Percentiles rank a stretch among this genome's conserved stretches.
phyloP scores from a whole-genome alignment of 2,113 vertebrate genomes.

The Carassius auratus region DNA sequence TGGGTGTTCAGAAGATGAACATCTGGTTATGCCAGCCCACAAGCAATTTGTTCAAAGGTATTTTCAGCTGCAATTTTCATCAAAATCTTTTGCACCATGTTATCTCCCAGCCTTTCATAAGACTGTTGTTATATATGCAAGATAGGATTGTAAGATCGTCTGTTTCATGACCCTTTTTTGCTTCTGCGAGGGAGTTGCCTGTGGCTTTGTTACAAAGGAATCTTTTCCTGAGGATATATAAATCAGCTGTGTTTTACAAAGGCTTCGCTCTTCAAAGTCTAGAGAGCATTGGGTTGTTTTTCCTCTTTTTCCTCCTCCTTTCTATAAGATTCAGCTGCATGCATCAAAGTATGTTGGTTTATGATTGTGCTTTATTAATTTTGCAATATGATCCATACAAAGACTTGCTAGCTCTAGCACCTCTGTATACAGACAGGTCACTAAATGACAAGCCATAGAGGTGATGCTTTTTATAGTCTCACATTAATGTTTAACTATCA shows the following conservation, averaged over 20 bases:
- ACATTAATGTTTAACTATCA: slow-evolving; percentile 11
- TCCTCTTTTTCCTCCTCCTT: neutral
- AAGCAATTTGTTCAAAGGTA: slow-evolving; percentile 46
- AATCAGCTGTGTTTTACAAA: slow-evolving; percentile 50
- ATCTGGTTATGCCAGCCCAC: slow-evolving; percentile 51
- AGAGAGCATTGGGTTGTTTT: slow-evolving; percentile 13
- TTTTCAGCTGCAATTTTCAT: slow-evolving; percentile 46
- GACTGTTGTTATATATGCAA: slow-evolving; percentile 5
- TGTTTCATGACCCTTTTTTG: slow-evolving; percentile 21
- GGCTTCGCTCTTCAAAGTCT: slow-evolving; percentile 43
- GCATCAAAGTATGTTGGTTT: neutral
- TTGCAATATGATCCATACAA: neutral
- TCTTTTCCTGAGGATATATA: slow-evolving; percentile 49
- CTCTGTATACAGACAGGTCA: neutral
- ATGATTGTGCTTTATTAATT: slow-evolving; percentile 3
- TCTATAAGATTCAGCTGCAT: neutral
- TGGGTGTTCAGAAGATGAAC: slow-evolving; percentile 48
- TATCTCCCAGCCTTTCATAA: slow-evolving; percentile 40
- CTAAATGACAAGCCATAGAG: neutral
- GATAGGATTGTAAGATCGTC: slow-evolving; percentile 26
- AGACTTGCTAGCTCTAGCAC: neutral
- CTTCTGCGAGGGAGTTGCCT: slow-evolving; percentile 38
- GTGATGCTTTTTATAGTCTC: neutral
- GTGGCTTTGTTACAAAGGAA: slow-evolving; percentile 44
- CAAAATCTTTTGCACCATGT: slow-evolving; percentile 41